Conservation (phyloP, 2,113 vertebrate genomes). For the Anoplopoma fimbria region DNA sequence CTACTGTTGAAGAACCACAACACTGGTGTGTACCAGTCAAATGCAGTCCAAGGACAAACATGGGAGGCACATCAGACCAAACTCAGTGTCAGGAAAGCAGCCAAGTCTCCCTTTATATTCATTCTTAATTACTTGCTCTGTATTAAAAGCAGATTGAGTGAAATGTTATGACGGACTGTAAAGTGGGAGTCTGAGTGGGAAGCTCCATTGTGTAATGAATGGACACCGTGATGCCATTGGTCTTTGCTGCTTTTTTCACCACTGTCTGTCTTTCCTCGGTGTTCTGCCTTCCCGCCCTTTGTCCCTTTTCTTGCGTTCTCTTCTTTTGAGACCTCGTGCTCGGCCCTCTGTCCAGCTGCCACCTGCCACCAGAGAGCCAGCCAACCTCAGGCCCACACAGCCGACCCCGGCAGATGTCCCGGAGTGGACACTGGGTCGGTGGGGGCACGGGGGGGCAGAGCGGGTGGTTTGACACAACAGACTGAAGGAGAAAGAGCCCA, state of each 20-base stretch:
- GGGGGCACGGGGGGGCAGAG: conserved; percentile 48
- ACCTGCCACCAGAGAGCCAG: conserved; percentile 63
- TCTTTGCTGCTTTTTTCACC: conserved; percentile 23
- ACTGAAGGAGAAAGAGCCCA: conserved; percentile 38
- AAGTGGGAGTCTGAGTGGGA: conserved; percentile 20
- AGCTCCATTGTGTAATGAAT: background rate
- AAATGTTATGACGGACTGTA: conserved; percentile 48
- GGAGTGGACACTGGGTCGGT: conserved; percentile 56
- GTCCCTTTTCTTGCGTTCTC: conserved; percentile 31
- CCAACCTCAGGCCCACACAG: conserved; percentile 54
- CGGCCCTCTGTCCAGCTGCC: conserved; percentile 71
- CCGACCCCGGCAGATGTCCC: conserved; percentile 74
- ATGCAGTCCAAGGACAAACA: conserved; percentile 68
- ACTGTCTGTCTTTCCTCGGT: conserved; percentile 13
- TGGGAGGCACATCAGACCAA: conserved; percentile 50
- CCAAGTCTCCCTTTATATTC: conserved; percentile 33
- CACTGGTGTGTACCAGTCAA: conserved; percentile 36
- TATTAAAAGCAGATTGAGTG: conserved; percentile 24
- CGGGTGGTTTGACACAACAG: conserved; percentile 36
- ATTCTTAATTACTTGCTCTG: background rate
- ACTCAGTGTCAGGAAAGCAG: conserved; percentile 37
- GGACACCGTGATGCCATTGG: background rate
- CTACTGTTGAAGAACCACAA: conserved; percentile 21
- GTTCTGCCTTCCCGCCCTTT: background rate
- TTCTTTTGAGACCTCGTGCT: conserved; percentile 42